phyloP scores from a whole-genome alignment of 2,113 vertebrate genomes.

The Capra hircus region DNA sequence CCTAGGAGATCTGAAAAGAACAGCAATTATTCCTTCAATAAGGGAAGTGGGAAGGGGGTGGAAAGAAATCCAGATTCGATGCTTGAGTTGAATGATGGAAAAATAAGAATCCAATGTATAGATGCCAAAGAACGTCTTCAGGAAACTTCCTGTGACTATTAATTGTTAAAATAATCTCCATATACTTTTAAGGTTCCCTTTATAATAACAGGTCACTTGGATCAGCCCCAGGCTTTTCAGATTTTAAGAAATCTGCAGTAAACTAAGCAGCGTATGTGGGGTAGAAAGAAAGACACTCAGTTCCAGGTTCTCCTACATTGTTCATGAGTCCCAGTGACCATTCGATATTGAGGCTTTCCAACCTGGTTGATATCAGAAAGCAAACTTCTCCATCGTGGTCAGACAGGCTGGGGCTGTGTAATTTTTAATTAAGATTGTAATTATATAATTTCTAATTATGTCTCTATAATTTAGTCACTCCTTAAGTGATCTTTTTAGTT shows the following conservation, averaged over 20 bases:
- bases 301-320: background rate
- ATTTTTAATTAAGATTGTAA: background rate
- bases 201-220: background rate
- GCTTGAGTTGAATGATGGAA: background rate
- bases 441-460: background rate
- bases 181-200: slow-evolving; percentile 40
- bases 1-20: slow-evolving; percentile 80
- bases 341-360: background rate
- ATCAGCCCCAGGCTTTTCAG: slow-evolving; percentile 6
- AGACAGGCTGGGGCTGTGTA: fast-evolving
- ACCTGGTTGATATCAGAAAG: background rate
- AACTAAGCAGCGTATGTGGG: background rate
- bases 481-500: background rate
- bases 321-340: background rate
- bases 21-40: slow-evolving; percentile 69
- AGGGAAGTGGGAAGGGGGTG: background rate
- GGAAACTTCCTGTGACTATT: background rate
- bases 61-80: background rate
- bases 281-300: background rate
- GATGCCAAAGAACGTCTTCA: background rate
- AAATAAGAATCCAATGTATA: background rate
- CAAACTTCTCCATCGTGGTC: background rate
- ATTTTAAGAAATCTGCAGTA: background rate
- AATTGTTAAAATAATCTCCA: background rate
- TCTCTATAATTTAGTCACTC: background rate